Percentiles rank a stretch among this genome's conserved stretches.
These are phyloP conservation scores for Steinernema hermaphroditum DNA, from an alignment of 2,888 invertebrate species.

Conservation along the genomic window DNA sequence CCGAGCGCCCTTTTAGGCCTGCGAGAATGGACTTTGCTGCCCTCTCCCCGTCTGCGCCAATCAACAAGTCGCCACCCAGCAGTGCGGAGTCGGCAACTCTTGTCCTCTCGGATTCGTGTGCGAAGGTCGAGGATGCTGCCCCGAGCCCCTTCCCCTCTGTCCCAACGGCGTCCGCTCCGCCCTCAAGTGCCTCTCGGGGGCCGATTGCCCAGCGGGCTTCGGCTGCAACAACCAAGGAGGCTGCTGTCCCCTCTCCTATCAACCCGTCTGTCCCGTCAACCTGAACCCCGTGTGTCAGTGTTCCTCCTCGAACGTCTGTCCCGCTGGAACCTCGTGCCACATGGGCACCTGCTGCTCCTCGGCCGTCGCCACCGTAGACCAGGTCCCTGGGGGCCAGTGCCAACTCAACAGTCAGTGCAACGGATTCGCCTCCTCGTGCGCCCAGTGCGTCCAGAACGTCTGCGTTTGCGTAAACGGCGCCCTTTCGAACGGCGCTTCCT, in stretches of 20 bases:
- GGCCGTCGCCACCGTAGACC: constrained; percentile 30
- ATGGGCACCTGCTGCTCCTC: constrained; percentile 63
- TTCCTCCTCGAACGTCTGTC: constrained; percentile 61
- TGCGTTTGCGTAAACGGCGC: constrained; percentile 56
- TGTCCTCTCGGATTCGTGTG: constrained; percentile 62
- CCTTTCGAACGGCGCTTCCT: constrained; percentile 53
- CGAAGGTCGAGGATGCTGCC: constrained; percentile 63
- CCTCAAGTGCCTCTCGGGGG: constrained; percentile 55
- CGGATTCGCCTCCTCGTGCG: constrained; percentile 51
- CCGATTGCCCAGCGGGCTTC: constrained; percentile 62
- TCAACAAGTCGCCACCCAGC: constrained; percentile 52
- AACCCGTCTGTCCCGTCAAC: constrained; percentile 52
- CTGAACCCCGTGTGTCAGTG: constrained; percentile 64
- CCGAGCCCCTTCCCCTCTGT: constrained; percentile 62
- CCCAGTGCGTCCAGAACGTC: constrained; percentile 51
- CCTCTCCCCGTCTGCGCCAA: constrained; percentile 58
- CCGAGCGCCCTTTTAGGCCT: constrained; percentile 49
- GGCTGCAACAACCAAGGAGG: constrained; percentile 56
- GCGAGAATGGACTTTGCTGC: constrained; percentile 63
- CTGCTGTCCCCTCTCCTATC: constrained; percentile 61
- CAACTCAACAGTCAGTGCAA: constrained; percentile 57
- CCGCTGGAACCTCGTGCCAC: constrained; percentile 55
- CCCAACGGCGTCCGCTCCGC: constrained; percentile 61
- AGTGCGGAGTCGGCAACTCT: constrained; percentile 61
- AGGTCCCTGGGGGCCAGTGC: constrained; percentile 54